Evolutionary conservation across 2,113 vertebrate species (phyloP), one percentile per base, ranked within the genome.

Genomic region (Odocoileus virginianus): DNA sequence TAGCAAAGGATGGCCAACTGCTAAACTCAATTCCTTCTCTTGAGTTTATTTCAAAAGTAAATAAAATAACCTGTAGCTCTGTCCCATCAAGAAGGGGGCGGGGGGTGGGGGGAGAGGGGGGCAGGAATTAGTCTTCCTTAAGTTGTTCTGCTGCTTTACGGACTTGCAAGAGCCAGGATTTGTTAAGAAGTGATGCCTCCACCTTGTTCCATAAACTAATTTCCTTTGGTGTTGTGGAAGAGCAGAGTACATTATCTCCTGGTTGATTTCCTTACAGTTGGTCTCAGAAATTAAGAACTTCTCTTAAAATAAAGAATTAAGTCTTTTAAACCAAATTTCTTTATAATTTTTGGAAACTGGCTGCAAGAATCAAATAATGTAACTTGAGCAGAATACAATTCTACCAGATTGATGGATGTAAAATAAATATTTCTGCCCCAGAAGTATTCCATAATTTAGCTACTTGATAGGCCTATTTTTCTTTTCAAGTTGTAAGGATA

Each of bases 1-100:
- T 61, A 88, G 52, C 58, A 92, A 93, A 98, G 23, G 30, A 94
- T 47, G 60, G 60, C 76, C 94, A 97, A 88, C 54, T 89, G 82
- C 92, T 95, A 96, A 98, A 97, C 97, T 97, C 96, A 97, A 95
- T 97, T 97, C 96, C 94, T 97, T 97, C 97, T 95, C 85, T 95
- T 60, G 52, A 91, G 50, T 3, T 89, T 95, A 78, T 50, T 92
- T 96, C 30, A 93, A 96, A 97, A 97, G 50, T 79, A 88, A 95
- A 90, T 40, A 89, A 95, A 94, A 97, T 61, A 96, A 97, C 85
- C 91, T 83, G 79, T 85, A 97, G 96, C 86, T 97, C 96, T 95
- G 89, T 96, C 93, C 97, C 97, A 97, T 97, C 91, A 94, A 88
- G 6, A 45, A 30, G 43, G 7, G 40, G 33, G 15, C 11, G 2